Evolutionary conservation across 2,888 invertebrate species (phyloP), one percentile per base, ranked within the genome.

Genomic region (Ornithoptera priamus): DNA sequence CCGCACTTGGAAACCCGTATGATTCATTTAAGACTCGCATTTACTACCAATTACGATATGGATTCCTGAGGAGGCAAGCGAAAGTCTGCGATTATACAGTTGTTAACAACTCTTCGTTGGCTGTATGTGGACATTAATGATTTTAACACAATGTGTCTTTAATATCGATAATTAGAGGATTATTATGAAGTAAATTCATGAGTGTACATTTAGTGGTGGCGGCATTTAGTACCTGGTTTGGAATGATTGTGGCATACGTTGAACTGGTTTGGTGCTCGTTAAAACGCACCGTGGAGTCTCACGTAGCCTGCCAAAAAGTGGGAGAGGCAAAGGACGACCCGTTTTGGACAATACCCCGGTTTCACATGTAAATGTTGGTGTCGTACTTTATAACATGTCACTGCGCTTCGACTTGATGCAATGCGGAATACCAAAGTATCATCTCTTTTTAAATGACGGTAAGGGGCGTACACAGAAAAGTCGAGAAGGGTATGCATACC

Each of bases 261-360:
- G 85, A 88, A 90, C 91, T 84, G 87, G 91, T 89, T 90, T 86
- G 81, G 83, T 83, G 85, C 84, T 89, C 84, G 90, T 89, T 89
- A 89, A 82, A 85, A 84, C 85, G 86, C 88, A 89, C 86, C 89
- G 81, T 80, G 78, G 83, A 85, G 89, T 90, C 91, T 90, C 89
- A 88, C 85, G 88, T 86, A 84, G 82, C 79, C 77, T 83, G 82
- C 89, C 86, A 91, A 91, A 90, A 90, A 89, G 82, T 81, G 73
- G 78, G 79, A 75, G 78, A 81, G 83, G 83, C 84, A 81, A 82
- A 81, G 79, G 81, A 79, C 76, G 82, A 86, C 88, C 82, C 79
- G 89, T 87, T 89, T 86, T 83, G 86, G 86, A 90, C 89, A 89
- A 91, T 90, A 88, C 87, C 30, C 81, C 74, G 72, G 79, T 76